These are phyloP conservation scores for Artemisiospiza belli DNA, from an alignment of 2,113 vertebrate genomes.

Conservation along the genomic window DNA sequence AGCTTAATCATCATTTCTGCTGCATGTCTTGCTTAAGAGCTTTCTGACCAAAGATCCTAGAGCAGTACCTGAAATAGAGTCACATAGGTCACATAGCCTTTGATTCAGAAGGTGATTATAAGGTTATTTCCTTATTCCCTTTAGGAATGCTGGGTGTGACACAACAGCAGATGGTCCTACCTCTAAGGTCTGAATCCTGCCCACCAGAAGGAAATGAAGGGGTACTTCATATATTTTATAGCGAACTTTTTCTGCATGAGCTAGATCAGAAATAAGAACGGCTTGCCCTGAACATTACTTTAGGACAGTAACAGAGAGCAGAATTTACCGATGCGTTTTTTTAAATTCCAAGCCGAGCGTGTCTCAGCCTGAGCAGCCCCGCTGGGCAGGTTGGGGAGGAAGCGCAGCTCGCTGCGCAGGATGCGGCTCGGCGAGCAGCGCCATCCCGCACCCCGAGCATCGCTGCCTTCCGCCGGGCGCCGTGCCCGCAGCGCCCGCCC, in stretches of 20 bases:
- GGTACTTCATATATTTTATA: not conserved
- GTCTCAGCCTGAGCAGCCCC: not conserved
- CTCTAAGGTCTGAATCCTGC: not conserved
- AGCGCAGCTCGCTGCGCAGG: not conserved
- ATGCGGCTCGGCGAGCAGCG: not conserved
- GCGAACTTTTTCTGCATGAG: not conserved
- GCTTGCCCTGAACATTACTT: not conserved
- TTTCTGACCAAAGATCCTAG: not conserved
- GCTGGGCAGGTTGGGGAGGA: not conserved
- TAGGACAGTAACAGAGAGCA: not conserved
- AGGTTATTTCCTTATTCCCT: not conserved
- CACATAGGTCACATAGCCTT: not conserved
- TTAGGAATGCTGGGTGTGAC: not conserved
- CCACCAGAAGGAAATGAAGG: not conserved
- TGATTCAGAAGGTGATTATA: not conserved
- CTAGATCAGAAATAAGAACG: not conserved
- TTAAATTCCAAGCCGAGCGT: not conserved
- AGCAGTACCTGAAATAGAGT: not conserved
- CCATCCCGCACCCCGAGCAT: not conserved
- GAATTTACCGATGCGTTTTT: not conserved
- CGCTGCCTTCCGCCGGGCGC: not conserved
- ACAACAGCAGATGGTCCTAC: not conserved
- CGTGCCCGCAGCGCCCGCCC: not conserved
- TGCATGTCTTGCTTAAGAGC: not conserved
- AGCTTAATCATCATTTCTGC: constrained; percentile 22